Evolutionary conservation across 2,888 invertebrate genomes (phyloP).

Genomic region (Electrophaes corylata): DNA sequence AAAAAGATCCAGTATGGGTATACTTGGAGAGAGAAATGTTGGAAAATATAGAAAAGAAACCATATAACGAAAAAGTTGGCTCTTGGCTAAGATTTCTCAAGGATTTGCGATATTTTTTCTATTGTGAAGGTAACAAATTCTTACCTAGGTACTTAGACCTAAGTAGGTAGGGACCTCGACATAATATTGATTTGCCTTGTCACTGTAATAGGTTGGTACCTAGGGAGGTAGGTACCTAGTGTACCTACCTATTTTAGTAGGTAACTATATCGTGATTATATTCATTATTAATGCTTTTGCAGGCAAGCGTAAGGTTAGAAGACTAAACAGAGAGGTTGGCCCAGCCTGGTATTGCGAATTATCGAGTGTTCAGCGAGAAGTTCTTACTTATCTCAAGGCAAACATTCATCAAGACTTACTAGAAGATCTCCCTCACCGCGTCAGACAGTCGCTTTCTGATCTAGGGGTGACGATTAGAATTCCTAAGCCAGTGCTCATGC

Average conservation of each 20-base stretch:
- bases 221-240: not conserved
- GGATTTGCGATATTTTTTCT: constrained; percentile 58
- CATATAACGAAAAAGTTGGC: constrained; percentile 73
- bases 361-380: constrained; percentile 60
- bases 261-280: not conserved
- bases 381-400: constrained; percentile 53
- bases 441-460: constrained; percentile 57
- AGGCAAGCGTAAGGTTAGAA: constrained; percentile 56
- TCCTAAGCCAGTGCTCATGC: constrained; percentile 55
- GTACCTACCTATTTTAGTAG: not conserved
- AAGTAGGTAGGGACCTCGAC: too few species aligned
- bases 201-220: too few species aligned
- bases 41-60: constrained; percentile 61
- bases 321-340: constrained; percentile 58
- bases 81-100: constrained; percentile 66
- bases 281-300: too few species aligned
- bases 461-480: constrained; percentile 65
- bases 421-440: constrained; percentile 65
- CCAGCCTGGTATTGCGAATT: constrained; percentile 72
- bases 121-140: constrained; percentile 56
- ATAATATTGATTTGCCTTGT: too few species aligned
- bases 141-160: too few species aligned
- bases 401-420: constrained; percentile 72
- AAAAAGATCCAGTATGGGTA: constrained; percentile 72
- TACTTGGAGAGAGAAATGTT: constrained; percentile 72